A percentile compares a stretch with the other conserved stretches of the same genome.
phyloP scores from a whole-genome alignment of 1,140 invertebrate species.

The Lepidurus apus region DNA sequence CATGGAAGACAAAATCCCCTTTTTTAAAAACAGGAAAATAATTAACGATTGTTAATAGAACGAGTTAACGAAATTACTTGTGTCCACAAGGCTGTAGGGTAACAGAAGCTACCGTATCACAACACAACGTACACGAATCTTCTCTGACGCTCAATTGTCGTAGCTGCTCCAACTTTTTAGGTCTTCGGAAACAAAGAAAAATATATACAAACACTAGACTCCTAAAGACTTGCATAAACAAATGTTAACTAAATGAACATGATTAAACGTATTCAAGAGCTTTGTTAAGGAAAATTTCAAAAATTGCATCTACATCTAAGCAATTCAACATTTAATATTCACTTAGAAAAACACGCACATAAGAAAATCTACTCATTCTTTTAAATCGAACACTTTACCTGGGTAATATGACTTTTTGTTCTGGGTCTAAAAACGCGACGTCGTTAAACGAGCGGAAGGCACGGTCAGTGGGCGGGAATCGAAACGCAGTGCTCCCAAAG shows the following conservation, averaged over 20 bases:
- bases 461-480: slow-evolving; percentile 64
- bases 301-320: background rate
- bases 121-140: slow-evolving; percentile 83
- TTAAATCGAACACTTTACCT: slow-evolving; percentile 43
- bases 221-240: background rate
- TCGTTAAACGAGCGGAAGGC: slow-evolving; percentile 72
- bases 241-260: no score
- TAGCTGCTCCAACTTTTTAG: slow-evolving; percentile 67
- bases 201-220: background rate
- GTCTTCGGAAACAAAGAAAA: slow-evolving; percentile 47
- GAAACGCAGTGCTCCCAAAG: slow-evolving; percentile 77
- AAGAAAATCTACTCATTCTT: slow-evolving; percentile 20
- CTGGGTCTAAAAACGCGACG: slow-evolving; percentile 59
- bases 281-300: no score
- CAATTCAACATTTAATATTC: background rate
- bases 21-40: slow-evolving; percentile 44
- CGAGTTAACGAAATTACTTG: slow-evolving; percentile 51
- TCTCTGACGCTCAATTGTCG: slow-evolving; percentile 69
- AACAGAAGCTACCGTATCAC: slow-evolving; percentile 68
- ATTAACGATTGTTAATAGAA: slow-evolving; percentile 25
- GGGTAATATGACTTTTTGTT: slow-evolving; percentile 62
- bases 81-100: slow-evolving; percentile 74
- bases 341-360: slow-evolving; percentile 34
- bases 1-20: slow-evolving; percentile 81
- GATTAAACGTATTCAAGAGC: no score